Conservation (phyloP, 2,888 invertebrate genomes). For the Tipula helvola region DNA sequence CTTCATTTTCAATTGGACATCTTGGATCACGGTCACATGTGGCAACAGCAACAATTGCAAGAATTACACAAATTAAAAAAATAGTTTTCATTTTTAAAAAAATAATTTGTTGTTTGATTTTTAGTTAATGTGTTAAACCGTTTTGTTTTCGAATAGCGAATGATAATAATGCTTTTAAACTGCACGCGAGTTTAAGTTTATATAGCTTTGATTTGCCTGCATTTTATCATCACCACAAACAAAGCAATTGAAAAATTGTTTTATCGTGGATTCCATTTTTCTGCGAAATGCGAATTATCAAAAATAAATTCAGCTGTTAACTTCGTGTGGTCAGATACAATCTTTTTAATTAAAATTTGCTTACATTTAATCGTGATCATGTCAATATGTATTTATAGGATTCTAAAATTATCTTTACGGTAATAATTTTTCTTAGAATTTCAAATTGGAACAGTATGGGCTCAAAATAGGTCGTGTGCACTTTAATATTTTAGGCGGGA, state of each 20-base stretch:
- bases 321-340: neutral
- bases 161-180: neutral
- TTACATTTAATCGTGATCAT: neutral
- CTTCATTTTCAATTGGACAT: neutral
- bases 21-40: neutral
- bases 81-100: neutral
- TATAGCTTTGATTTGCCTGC: neutral
- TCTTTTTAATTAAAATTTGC: neutral
- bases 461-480: neutral
- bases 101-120: neutral
- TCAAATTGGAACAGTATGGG: neutral
- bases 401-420: neutral
- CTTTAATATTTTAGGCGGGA: neutral
- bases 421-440: neutral
- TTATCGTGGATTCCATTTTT: neutral
- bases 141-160: neutral
- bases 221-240: neutral
- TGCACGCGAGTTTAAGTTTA: neutral
- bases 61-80: neutral
- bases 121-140: neutral
- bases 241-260: neutral
- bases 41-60: neutral
- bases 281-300: too few species aligned
- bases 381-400: neutral
- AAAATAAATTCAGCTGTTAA: neutral